Evolutionary conservation across 2,113 vertebrate species (phyloP), one percentile per base, ranked within the genome.

Genomic region (Sander vitreus): DNA sequence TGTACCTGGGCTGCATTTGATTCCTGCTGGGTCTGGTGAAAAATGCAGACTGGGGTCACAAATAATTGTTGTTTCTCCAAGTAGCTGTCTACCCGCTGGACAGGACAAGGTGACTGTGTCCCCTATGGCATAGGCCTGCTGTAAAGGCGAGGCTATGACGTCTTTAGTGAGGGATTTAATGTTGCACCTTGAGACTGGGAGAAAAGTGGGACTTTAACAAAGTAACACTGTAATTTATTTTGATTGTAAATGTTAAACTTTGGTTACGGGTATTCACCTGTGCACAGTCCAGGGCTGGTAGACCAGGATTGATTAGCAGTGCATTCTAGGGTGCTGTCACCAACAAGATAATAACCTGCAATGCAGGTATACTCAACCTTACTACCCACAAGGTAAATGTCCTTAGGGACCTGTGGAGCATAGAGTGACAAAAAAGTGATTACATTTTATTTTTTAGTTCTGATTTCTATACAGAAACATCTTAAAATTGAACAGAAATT

Each of bases 41-140:
- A 97, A 97, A 70, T 94, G 93, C 16, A 97, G 94, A 80, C 92
- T 98, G 81, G 96, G 88, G 62, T 95, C 94, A n/a, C 97, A 98
- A 21, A 93, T 89, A 88, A 95, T n/a, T 0, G 78, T 77, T 0
- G 8, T 70, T 59, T 94, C 88, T 3, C 97, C 97, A 65, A 94
- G 78, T 55, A 97, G 83, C 27, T 76, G 81, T 92, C 90, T 93
- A 33, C 73, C 90, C 0, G 10, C 50, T 21, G 92, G 87, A 82
- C 97, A 98, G 27, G 96, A 95, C 33, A 98, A 77, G 2, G 78
- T 89, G 76, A 97, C 87, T 67, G 84, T 94, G 58, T 97, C 96
- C 10, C 97, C 97, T 0, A 97, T 88, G 6, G 63, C 72, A 18
- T 97, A 97, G 45, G 36, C 68, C 9, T 73, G 27, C 60, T 96